phyloP scores from a whole-genome alignment of 2,797 vertebrate species.

The Cirrhinus molitorella region DNA sequence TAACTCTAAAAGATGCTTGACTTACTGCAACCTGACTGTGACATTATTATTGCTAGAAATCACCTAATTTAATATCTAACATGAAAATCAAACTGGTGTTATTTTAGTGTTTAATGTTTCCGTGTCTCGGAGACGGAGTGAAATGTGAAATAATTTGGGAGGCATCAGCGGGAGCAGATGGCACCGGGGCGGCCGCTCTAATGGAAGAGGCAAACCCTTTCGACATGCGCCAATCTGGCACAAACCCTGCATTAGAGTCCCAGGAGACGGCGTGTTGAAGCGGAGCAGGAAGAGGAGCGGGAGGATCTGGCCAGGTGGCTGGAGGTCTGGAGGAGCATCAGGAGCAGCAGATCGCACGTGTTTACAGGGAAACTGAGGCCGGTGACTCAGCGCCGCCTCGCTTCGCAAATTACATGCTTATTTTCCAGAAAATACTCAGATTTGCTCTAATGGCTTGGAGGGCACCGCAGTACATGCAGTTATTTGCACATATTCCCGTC shows the following conservation, averaged over 20 bases:
- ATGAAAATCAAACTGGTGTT: neutral
- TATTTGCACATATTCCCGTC: neutral
- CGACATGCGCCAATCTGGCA: constrained; percentile 47
- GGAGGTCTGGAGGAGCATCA: constrained; percentile 23
- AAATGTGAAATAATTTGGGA: constrained; percentile 48
- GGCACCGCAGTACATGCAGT: neutral
- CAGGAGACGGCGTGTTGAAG: constrained; percentile 34
- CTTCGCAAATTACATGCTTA: neutral
- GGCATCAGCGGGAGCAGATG: constrained; percentile 54
- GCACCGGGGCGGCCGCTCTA: neutral
- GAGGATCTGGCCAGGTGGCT: constrained; percentile 12
- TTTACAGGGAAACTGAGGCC: constrained; percentile 50
- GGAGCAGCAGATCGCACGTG: constrained; percentile 48
- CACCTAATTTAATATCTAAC: neutral
- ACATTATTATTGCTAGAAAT: no score
- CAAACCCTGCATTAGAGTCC: constrained; percentile 58
- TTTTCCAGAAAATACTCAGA: constrained; percentile 15
- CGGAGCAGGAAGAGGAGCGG: constrained; percentile 48
- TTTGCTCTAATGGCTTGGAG: neutral
- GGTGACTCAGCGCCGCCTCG: constrained; percentile 51
- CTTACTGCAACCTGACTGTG: no score
- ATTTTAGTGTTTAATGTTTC: constrained; percentile 10
- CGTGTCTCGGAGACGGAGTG: constrained; percentile 28
- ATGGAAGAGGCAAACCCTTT: constrained; percentile 45
- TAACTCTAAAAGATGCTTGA: no score